Base-by-base conservation (phyloP, 2,113 vertebrate species). In the Zosterops pallidus region DNA sequence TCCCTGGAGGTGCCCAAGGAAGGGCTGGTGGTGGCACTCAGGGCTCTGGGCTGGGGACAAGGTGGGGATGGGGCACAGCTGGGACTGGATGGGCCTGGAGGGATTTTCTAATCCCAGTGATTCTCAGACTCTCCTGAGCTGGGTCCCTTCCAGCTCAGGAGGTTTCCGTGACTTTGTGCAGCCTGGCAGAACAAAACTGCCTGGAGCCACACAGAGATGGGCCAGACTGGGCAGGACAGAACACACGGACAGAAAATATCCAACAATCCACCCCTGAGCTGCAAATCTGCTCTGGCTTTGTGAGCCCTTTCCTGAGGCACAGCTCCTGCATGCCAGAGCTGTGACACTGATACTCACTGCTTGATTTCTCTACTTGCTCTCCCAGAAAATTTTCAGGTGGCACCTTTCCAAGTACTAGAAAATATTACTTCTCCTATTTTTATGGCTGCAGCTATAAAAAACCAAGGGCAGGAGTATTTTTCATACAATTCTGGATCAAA, bases 231-330 rank as follows among this genome's bases (percentile, higher is more conserved):
- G 41, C 42, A 90, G 64, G 59, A 33, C 4, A 12, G 37, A 2
- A 9, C 6, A 20, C 16, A 14, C 0, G 2, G 71, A 24, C 0
- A 60, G 52, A 60, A 78, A 53, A 37, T 0, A 59, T 0, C 42
- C 63, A 31, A 6, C 25, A 50, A 37, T 35, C 25, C 10, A 11
- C 1, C 20, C 42, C 41, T 19, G 49, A 59, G 4, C 56, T 49
- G 70, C 56, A 57, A 12, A 90, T 12, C 17, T 16, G 9, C 44
- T 5, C 14, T n/a, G 20, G 9, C 4, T 59, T 31, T 39, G 60
- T 6, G 3, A 92, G 14, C 29, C 42, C 56, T 72, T 37, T 12
- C 37, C 53, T 23, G 37, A 37, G 44, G 29, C 62, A 83, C 2
- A 0, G 18, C 14, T 55, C 59, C 59, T 37, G 64, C 28, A 12